phyloP scores from a whole-genome alignment of 2,888 invertebrate genomes.

The Stenurella melanura region DNA sequence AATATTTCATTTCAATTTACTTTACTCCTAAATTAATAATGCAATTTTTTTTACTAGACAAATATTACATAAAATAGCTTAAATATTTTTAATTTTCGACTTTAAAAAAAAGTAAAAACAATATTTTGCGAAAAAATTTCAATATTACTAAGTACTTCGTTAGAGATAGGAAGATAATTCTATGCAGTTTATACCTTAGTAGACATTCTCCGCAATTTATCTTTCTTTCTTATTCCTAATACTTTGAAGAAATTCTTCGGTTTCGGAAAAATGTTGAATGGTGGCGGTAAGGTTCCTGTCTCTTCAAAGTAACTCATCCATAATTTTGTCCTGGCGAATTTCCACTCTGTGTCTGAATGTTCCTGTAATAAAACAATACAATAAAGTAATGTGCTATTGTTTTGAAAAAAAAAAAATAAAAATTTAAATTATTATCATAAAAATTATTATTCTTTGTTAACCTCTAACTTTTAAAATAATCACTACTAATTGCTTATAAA shows the following conservation, averaged over 20 bases:
- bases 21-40: too few species aligned
- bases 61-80: too few species aligned
- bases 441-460: too few species aligned
- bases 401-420: neutral
- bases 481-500: too few species aligned
- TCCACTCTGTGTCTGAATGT: slow-evolving; percentile 97
- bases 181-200: slow-evolving; percentile 72
- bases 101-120: too few species aligned
- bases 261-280: slow-evolving; percentile 94
- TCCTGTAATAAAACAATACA: slow-evolving; percentile 76
- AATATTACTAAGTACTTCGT: neutral
- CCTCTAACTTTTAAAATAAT: too few species aligned
- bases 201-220: slow-evolving; percentile 77
- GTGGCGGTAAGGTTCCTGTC: slow-evolving; percentile 91
- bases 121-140: too few species aligned
- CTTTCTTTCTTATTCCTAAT: slow-evolving; percentile 79
- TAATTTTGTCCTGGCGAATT: slow-evolving; percentile 93
- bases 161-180: neutral
- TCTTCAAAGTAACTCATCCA: slow-evolving; percentile 98
- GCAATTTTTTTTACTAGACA: too few species aligned
- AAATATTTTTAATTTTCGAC: too few species aligned
- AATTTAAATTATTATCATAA: too few species aligned
- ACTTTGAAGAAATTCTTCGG: slow-evolving; percentile 86
- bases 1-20: too few species aligned
- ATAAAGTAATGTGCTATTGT: neutral